Conservation (phyloP, 2,797 vertebrate species). For the Peromyscus attwateri region DNA sequence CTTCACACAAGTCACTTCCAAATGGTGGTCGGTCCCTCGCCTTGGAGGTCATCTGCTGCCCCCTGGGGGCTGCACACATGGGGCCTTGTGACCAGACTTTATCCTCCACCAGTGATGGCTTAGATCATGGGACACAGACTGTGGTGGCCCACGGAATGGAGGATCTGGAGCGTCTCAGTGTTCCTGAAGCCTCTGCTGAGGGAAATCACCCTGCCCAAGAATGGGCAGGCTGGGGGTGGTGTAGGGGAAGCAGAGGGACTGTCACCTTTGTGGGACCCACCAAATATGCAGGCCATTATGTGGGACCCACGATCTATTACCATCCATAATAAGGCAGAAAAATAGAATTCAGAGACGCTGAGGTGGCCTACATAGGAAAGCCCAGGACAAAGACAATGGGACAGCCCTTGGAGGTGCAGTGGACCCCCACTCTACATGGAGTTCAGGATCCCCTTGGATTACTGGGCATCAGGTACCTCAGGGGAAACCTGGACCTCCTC, state of each 20-base stretch:
- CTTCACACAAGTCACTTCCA: background rate
- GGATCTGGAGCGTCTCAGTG: too few species aligned
- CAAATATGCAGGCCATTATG: accelerated
- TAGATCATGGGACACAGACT: too few species aligned
- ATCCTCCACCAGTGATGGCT: background rate
- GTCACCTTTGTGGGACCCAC: too few species aligned
- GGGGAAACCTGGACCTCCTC: background rate
- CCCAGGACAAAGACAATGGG: background rate
- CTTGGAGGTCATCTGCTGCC: background rate
- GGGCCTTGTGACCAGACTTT: accelerated
- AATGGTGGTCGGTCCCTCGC: background rate
- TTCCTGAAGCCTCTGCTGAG: background rate
- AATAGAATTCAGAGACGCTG: background rate
- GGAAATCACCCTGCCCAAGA: background rate
- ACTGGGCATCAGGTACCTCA: background rate
- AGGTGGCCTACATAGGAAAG: background rate
- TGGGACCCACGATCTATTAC: too few species aligned
- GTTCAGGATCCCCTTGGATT: background rate
- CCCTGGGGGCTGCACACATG: background rate
- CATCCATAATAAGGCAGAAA: background rate
- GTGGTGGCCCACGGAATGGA: background rate
- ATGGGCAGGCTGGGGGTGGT: background rate
- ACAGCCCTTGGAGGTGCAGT: too few species aligned
- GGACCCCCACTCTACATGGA: background rate
- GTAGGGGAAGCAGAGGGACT: background rate